phyloP scores from a whole-genome alignment of 2,797 vertebrate species.

The Adrianichthys oophorus region DNA sequence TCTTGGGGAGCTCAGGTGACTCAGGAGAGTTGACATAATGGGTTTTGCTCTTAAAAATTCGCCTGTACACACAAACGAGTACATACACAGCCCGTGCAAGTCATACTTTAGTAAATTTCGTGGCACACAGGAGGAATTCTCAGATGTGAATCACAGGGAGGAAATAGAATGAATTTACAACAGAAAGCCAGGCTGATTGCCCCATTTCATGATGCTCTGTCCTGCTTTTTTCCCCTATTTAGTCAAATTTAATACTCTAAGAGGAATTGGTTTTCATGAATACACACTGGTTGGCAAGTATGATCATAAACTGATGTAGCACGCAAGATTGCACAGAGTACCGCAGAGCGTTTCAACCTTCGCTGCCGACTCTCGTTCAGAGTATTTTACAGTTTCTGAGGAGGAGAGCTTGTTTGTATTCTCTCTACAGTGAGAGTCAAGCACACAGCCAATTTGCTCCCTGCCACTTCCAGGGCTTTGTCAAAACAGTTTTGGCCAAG shows the following conservation, averaged over 20 bases:
- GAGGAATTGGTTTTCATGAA: conserved; percentile 64
- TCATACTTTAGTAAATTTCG: conserved; percentile 16
- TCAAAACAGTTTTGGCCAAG: conserved; percentile 68
- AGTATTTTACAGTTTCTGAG: conserved; percentile 46
- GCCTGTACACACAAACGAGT: background rate
- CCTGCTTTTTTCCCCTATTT: conserved; percentile 38
- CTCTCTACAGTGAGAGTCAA: conserved; percentile 52
- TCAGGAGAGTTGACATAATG: conserved; percentile 30
- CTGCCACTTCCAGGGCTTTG: conserved; percentile 59
- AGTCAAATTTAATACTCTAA: conserved; percentile 62
- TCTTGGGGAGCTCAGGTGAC: conserved; percentile 22
- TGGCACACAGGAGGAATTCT: conserved; percentile 10
- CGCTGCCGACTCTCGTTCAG: conserved; percentile 48
- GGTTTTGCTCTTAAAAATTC: conserved; percentile 25
- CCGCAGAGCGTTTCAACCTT: conserved; percentile 57
- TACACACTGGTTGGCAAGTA: conserved; percentile 41
- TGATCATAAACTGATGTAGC: conserved; percentile 49
- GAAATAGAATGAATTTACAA: conserved; percentile 40
- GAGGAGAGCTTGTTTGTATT: conserved; percentile 61
- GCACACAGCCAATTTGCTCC: conserved; percentile 67
- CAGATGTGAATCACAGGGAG: conserved; percentile 40
- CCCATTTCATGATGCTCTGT: conserved; percentile 52
- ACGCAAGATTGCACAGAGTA: conserved; percentile 43
- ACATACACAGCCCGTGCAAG: conserved; percentile 5
- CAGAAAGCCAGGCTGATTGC: conserved; percentile 61